Evolutionary conservation across 2,797 vertebrate genomes (phyloP).

Genomic region (Chromis chromis): DNA sequence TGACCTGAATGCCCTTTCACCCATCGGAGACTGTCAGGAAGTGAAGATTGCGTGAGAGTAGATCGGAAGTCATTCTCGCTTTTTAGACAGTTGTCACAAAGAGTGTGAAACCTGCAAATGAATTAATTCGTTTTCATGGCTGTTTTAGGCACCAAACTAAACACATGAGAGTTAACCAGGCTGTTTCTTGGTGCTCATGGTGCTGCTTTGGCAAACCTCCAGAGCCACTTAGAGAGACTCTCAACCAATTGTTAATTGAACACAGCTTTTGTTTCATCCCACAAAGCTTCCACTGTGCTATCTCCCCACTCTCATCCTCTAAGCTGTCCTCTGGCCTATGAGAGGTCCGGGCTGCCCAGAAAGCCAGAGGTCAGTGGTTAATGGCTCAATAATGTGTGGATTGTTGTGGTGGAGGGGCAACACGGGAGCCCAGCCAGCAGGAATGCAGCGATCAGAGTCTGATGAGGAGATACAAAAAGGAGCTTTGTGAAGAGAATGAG

Average conservation of each 20-base stretch:
- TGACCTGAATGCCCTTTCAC: conserved; percentile 43
- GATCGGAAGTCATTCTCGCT: neutral
- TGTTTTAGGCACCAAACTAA: neutral
- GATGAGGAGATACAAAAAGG: conserved; percentile 47
- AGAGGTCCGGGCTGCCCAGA: conserved; percentile 44
- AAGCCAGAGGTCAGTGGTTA: conserved; percentile 71
- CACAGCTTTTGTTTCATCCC: conserved; percentile 69
- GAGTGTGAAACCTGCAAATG: neutral
- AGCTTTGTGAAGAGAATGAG: conserved; percentile 58
- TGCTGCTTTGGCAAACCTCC: conserved; percentile 41
- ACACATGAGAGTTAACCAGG: neutral
- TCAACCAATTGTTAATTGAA: conserved; percentile 68
- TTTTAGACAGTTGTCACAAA: conserved; percentile 4
- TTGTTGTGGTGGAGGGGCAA: conserved; percentile 53
- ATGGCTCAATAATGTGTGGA: conserved; percentile 76
- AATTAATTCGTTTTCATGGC: neutral
- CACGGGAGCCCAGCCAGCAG: conserved; percentile 11
- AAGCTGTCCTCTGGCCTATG: conserved; percentile 36
- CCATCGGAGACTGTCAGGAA: conserved; percentile 15
- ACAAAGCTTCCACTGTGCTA: conserved; percentile 74
- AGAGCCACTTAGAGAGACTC: conserved; percentile 21
- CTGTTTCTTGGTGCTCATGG: conserved; percentile 21
- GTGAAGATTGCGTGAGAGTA: conserved; percentile 8
- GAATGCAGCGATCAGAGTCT: conserved; percentile 40
- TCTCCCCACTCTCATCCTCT: conserved; percentile 52